phyloP scores from a whole-genome alignment of 2,888 invertebrate species.

The Nomada ruficornis region DNA sequence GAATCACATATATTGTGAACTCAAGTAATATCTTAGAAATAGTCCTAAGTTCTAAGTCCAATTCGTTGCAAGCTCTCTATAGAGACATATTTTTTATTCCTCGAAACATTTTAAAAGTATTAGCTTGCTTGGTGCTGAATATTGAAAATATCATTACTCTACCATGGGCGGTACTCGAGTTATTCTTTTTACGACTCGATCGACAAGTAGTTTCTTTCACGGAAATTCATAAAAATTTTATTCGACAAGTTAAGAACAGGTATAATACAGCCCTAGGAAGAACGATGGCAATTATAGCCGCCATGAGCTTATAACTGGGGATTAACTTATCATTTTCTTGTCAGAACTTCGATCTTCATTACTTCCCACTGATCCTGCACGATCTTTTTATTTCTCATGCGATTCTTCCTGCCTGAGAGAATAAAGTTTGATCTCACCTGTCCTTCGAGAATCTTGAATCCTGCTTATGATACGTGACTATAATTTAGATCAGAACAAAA shows the following conservation, averaged over 20 bases:
- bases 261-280: constrained; percentile 8
- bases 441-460: background rate
- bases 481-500: no score
- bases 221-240: background rate
- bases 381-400: constrained; percentile 4
- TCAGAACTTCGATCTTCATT: constrained; percentile 26
- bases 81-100: no score
- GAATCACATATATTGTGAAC: background rate
- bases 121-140: no score
- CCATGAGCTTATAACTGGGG: constrained; percentile 9
- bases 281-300: constrained; percentile 19
- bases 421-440: constrained; percentile 11
- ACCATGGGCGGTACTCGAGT: background rate
- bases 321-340: constrained; percentile 35
- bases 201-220: background rate
- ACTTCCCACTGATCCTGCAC: background rate
- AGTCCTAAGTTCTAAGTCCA: background rate
- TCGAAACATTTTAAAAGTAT: no score
- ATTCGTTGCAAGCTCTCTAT: background rate
- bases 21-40: background rate
- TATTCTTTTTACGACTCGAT: background rate
- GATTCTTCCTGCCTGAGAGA: background rate
- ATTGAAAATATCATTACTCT: background rate
- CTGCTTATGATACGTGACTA: no score
- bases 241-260: constrained; percentile 11